phyloP scores from a whole-genome alignment of 2,113 vertebrate genomes.

The Corythornis cristatus region DNA sequence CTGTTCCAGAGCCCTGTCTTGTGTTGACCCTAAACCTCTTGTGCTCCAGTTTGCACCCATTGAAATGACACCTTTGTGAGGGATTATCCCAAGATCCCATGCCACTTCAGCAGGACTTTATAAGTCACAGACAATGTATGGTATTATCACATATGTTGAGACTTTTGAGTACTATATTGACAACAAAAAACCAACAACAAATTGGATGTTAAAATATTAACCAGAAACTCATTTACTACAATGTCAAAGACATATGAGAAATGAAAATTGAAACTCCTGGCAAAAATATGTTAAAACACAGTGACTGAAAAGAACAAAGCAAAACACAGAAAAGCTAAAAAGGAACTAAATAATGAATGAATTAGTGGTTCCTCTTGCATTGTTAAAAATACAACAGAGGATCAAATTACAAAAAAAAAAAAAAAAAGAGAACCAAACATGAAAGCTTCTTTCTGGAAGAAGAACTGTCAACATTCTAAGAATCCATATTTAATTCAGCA shows the following conservation, averaged over 20 bases:
- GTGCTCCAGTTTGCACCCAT: too few species aligned
- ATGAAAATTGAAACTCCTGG: background rate
- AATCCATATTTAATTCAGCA: background rate
- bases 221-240: background rate
- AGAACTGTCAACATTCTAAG: constrained; percentile 20
- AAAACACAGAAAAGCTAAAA: constrained; percentile 31
- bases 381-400: constrained; percentile 26
- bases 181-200: background rate
- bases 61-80: background rate
- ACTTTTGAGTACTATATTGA: background rate
- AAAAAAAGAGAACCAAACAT: background rate
- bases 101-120: background rate
- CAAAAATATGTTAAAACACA: background rate
- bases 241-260: background rate
- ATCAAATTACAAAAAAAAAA: constrained; percentile 29
- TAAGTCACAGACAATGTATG: background rate
- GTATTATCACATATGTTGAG: background rate
- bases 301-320: constrained; percentile 27
- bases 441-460: constrained; percentile 17
- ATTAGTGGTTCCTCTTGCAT: constrained; percentile 7
- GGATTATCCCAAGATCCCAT: background rate
- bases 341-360: constrained; percentile 48
- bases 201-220: background rate
- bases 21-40: too few species aligned
- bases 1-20: too few species aligned